Base-by-base conservation (phyloP, 2,888 invertebrate species). In the Tiliacea citrago region DNA sequence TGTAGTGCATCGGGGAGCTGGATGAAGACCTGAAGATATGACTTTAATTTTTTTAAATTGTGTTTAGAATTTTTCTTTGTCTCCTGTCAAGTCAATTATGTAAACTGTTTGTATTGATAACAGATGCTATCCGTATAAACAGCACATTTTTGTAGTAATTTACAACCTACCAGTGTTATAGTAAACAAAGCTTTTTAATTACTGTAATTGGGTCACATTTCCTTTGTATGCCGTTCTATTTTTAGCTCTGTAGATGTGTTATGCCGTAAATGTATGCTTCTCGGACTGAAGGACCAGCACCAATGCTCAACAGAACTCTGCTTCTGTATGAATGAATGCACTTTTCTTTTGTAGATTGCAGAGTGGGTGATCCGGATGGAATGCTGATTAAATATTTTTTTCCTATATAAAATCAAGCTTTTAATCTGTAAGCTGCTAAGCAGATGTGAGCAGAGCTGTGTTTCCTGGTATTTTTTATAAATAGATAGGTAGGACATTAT, bases 1-100 rank as follows among this genome's bases (percentile, higher is more conserved):
- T 92, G 91, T 89, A 77, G 49, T 21, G 47, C 84, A 69, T 42
- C 84, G 21, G 7, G 67, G 4, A 63, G 75, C 24, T 10, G 18
- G 42, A 53, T 62, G 72, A 81, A 72, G 73, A 83, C 57, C 63
- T 35, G 77, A 69, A 82, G 61, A 83, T 21, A 4, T 3, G 7
- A 13, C 1, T 51, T 0, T 16, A 0, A 18, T n/a, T n/a, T 60
- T n/a, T 7, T 0, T 42, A 39, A 24, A 51, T 9, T 47, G 13
- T 47, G 13, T 35, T 1, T 39, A 29, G 12, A 16, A 0, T n/a
- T 42, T 77, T 67, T 29, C 47, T 62, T 62, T 72, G 62, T 77
- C 7, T 39, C 24, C 5, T 53, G 5, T 29, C 5, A 39, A 39
- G 18, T 60, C 18, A 8, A 49, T 60, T 42, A 21, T 62, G 69